Evolutionary conservation across 2,888 invertebrate genomes (phyloP).

Genomic region (Netelia inedita): DNA sequence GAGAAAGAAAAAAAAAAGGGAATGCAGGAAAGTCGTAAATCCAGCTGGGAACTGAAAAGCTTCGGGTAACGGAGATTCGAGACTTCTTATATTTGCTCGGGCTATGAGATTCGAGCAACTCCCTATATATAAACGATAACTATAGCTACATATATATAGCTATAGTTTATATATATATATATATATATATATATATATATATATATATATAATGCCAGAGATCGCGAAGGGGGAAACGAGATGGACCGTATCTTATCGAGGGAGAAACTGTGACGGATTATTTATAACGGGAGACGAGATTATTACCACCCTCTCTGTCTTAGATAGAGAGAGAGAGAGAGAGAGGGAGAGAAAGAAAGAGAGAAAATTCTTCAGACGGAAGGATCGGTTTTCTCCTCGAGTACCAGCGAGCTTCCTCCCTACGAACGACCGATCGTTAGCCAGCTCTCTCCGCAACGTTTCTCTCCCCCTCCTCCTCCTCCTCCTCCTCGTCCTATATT

Average conservation of each 20-base stretch:
- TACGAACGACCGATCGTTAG: not conserved
- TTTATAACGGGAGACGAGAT: constrained; percentile 10
- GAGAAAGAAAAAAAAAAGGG: constrained; percentile 14
- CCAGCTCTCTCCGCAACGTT: not conserved
- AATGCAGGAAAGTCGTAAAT: constrained; percentile 33
- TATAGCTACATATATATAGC: not conserved
- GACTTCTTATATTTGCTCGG: constrained; percentile 19
- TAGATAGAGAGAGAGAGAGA: not conserved
- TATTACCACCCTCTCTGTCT: constrained; percentile 11
- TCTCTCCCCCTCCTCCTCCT: not conserved
- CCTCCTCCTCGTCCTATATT: not conserved
- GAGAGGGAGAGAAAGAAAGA: not conserved
- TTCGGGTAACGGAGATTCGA: constrained; percentile 29
- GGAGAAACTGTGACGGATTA: constrained; percentile 26
- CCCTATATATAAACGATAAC: constrained; percentile 1
- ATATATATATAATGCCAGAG: not conserved
- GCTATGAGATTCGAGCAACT: constrained; percentile 13
- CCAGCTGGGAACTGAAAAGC: constrained; percentile 41
- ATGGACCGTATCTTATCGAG: constrained; percentile 20
- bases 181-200: not conserved
- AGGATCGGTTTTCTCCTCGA: constrained; percentile 19
- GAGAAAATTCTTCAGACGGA: constrained; percentile 14
- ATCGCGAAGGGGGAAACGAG: constrained; percentile 1
- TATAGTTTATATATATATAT: no score
- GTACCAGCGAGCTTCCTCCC: not conserved